Percentiles rank a stretch among this genome's conserved stretches.
phyloP scores from a whole-genome alignment of 2,797 vertebrate genomes.

The Amphiprion clarkii region DNA sequence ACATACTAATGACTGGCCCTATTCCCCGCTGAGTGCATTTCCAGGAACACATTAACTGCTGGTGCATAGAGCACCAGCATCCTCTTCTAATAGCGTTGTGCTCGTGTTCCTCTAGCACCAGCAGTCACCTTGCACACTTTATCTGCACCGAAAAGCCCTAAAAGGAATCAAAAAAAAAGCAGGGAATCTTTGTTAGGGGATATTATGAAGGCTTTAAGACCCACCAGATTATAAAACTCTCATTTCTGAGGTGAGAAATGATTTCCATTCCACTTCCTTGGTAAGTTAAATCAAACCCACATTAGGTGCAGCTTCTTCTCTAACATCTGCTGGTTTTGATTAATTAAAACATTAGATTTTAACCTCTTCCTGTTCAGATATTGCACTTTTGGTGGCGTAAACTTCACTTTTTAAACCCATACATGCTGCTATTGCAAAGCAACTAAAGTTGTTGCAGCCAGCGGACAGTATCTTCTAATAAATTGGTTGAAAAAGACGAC shows the following conservation, averaged over 20 bases:
- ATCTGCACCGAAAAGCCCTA: slow-evolving; percentile 30
- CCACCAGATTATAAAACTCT: not conserved
- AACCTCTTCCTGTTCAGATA: not conserved
- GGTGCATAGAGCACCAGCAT: slow-evolving; percentile 44
- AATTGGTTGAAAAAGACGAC: not conserved
- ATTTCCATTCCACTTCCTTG: not conserved
- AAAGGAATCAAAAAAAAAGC: slow-evolving; percentile 49
- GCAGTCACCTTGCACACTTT: slow-evolving; percentile 45
- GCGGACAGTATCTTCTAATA: slow-evolving; percentile 7
- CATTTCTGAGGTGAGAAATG: not conserved
- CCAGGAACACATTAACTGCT: slow-evolving; percentile 76
- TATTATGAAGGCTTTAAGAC: slow-evolving; percentile 18
- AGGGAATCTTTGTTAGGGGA: slow-evolving; percentile 28
- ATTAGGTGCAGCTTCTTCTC: not conserved
- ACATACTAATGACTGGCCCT: slow-evolving; percentile 50
- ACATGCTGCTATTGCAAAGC: slow-evolving; percentile 8
- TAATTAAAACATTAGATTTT: not conserved
- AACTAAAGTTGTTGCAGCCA: not conserved
- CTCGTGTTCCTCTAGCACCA: slow-evolving; percentile 46
- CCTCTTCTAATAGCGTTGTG: slow-evolving; percentile 66
- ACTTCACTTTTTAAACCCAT: slow-evolving; percentile 2
- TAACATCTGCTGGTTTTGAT: not conserved
- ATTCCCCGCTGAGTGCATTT: slow-evolving; percentile 63
- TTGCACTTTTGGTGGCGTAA: not conserved
- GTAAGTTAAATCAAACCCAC: not conserved